Evolutionary conservation across 1,140 invertebrate genomes (phyloP), one percentile per base, ranked within the genome.

Genomic region (Heliconius himera): DNA sequence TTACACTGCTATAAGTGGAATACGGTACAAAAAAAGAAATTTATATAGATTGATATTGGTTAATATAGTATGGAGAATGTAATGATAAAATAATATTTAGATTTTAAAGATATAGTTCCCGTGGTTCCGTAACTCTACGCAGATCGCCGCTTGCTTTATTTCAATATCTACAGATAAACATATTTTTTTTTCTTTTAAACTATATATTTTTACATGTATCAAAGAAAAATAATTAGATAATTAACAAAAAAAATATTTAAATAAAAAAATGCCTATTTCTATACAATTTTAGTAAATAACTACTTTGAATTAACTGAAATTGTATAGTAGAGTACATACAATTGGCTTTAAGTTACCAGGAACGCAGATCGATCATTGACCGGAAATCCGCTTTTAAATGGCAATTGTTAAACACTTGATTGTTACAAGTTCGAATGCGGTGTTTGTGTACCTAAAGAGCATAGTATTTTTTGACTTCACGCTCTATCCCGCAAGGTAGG

Each of bases 291-390:
- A 3, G 54, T 20, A 22, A 56, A 56, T 22, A 3, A n/a, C n/a
- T 22, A 56, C 0, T 56, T 56, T 56, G 51, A 8, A 46, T 46
- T 46, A 46, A 46, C 41, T 46, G 16, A 46, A 46, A 46, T 46
- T 46, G 41, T 46, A 16, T 46, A 16, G 41, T 46, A 22, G 3
- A 22, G 41, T 46, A 22, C 1, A 22, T 66, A 29, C 60, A 66
- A 66, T 66, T 29, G 26, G 60, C 60, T 66, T 29, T 26, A 29
- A 26, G 13, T 29, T 66, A 66, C n/a, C 26, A 29, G 5, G 9
- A 66, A 66, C 26, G 60, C 60, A 66, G 60, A 66, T 66, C 60
- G 60, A 66, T 66, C 60, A 66, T 66, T 66, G 60, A 26, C 60
- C 60, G 60, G 60, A 66, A 26, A 66, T 66, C 60, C 60, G 60